These are phyloP conservation scores for Cuculus canorus DNA, from an alignment of 2,797 vertebrate species.

Conservation along the genomic window DNA sequence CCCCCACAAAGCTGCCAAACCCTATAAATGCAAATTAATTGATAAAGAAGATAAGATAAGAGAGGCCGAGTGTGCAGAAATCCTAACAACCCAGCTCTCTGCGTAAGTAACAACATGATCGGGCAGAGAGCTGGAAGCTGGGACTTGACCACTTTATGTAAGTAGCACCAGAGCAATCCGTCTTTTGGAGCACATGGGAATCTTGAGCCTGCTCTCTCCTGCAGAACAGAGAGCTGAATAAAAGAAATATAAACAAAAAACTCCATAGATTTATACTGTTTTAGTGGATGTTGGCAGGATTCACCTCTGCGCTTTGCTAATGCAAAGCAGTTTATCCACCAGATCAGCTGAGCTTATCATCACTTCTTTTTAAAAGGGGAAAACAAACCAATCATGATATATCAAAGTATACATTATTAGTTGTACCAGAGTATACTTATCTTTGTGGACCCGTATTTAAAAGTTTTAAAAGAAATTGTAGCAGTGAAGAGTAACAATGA, in stretches of 20 bases:
- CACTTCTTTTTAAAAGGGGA: background rate
- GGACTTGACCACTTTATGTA: background rate
- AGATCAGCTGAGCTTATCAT: background rate
- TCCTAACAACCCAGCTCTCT: background rate
- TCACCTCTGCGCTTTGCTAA: background rate
- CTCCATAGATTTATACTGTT: background rate
- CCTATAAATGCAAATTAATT: constrained; percentile 52
- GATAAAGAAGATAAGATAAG: constrained; percentile 19
- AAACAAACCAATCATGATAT: background rate
- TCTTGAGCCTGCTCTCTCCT: background rate
- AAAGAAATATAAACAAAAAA: background rate
- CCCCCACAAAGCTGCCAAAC: background rate
- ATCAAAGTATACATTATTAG: background rate
- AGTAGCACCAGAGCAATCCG: background rate
- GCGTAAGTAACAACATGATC: background rate
- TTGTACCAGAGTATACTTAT: background rate
- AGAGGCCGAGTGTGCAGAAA: constrained; percentile 21
- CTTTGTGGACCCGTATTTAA: background rate
- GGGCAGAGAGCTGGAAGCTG: background rate
- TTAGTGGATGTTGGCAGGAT: background rate
- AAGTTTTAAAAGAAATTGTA: background rate
- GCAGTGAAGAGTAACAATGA: background rate
- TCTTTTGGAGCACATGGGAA: background rate
- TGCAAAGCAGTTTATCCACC: background rate
- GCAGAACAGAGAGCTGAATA: background rate